Base-by-base conservation (phyloP, 2,797 vertebrate genomes). In the Parauchenoglanis ngamensis region DNA sequence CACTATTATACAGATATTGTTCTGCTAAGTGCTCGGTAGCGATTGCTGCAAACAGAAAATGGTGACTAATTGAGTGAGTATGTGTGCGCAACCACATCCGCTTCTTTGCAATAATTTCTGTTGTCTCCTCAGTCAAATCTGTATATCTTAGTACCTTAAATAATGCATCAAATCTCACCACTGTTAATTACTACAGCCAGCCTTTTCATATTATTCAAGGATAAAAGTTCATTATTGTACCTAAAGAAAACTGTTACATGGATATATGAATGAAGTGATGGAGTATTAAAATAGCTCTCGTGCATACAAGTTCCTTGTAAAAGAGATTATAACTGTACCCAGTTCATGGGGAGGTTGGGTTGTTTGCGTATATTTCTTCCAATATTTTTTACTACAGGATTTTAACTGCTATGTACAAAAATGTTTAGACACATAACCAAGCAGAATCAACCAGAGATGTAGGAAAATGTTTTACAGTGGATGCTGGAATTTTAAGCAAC, bases 21-120 rank as follows among this genome's bases (percentile, higher is more conserved):
- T 80, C 21, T 46, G 23, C 12, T 40, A 25, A 80, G 11, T 56
- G n/a, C 35, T 7, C 15, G 21, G 23, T 81, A 79, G 78, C 25
- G n/a, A 19, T 17, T 13, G 2, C 1, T 80, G 78, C 7, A 40
- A 44, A 77, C 23, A 87, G 80, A 83, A 83, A 44, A 52, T 52
- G 17, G 44, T 87, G 68, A 82, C 63, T 86, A 70, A 86, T n/a
- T 49, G 65, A 75, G 54, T 46, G 7, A 82, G 56, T 25, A 61
- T 46, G 25, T 46, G 10, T 12, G 40, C 10, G 61, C 6, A 75
- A 77, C 80, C 81, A 87, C 86, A 77, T 87, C 72, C 70, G 31
- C 46, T 54, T 19, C 7, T 63, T 52, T 63, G 5, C 49, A 87
- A 63, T 87, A 40, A 54, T 61, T 10, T 17, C 23, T 23, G 7